Percentiles rank a stretch among this genome's conserved stretches.
Conservation (phyloP, 2,888 invertebrate genomes). For the Tethea ocularis region DNA sequence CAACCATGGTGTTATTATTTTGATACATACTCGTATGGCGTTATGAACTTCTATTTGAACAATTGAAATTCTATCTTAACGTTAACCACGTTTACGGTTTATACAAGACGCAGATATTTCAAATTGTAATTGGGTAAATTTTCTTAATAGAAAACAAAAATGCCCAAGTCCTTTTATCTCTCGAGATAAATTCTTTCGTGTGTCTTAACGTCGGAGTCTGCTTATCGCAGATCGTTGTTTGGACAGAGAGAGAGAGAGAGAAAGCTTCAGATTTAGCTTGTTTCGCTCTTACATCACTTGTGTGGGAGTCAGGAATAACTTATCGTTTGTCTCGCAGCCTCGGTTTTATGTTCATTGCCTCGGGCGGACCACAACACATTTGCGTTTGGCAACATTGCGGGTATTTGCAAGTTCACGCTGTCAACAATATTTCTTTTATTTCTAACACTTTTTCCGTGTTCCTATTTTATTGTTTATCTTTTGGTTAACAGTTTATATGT, state of each 20-base stretch:
- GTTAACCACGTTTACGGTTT: not conserved
- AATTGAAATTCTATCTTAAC: not conserved
- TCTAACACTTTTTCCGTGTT: not conserved
- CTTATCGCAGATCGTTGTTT: constrained; percentile 34
- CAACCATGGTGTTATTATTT: no score
- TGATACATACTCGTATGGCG: no score
- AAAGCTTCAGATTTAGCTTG: constrained; percentile 24
- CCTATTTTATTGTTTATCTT: not conserved
- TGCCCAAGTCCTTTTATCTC: constrained; percentile 27
- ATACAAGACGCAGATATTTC: not conserved
- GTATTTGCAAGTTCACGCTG: constrained; percentile 1
- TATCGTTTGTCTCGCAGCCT: constrained; percentile 20
- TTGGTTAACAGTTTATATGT: not conserved
- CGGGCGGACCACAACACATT: constrained; percentile 20
- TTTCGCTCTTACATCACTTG: constrained; percentile 20
- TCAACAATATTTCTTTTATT: not conserved
- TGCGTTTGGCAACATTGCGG: constrained; percentile 3
- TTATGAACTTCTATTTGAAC: not conserved
- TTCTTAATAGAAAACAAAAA: constrained; percentile 18
- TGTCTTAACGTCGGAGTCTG: constrained; percentile 16
- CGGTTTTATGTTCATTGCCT: constrained; percentile 26
- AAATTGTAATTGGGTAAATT: constrained; percentile 3
- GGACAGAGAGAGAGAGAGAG: constrained; percentile 26
- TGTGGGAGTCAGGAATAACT: constrained; percentile 26
- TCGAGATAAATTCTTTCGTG: constrained; percentile 29